phyloP scores from a whole-genome alignment of 2,797 vertebrate genomes.

The Tangara arthus region DNA sequence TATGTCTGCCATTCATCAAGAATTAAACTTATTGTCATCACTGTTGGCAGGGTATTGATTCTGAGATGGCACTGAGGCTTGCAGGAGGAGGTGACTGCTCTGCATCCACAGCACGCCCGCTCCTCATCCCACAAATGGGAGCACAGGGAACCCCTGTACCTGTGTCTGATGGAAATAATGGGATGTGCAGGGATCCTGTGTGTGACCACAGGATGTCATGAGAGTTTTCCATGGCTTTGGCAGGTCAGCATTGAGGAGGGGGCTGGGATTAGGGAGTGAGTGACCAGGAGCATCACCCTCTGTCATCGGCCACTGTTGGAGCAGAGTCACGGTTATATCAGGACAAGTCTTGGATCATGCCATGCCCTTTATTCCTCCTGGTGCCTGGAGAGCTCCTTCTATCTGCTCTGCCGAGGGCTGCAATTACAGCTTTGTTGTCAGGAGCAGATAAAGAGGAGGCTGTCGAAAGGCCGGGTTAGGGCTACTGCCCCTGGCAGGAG shows the following conservation, averaged over 20 bases:
- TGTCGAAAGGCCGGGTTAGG: background rate
- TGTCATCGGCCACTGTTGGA: accelerated
- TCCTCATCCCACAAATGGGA: background rate
- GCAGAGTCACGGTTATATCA: background rate
- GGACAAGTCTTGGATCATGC: background rate
- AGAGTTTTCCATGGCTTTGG: accelerated
- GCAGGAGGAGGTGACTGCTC: background rate
- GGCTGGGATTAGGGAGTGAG: background rate
- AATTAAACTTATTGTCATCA: background rate
- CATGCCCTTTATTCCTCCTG: accelerated
- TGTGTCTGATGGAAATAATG: accelerated
- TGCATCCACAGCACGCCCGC: accelerated
- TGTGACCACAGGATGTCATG: accelerated
- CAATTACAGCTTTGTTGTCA: slow-evolving; percentile 7
- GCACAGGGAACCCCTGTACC: accelerated
- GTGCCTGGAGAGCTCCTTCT: background rate
- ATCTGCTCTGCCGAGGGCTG: background rate
- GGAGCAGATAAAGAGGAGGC: background rate
- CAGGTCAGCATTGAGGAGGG: accelerated
- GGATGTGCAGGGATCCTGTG: accelerated
- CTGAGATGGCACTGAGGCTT: background rate
- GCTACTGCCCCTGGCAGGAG: background rate
- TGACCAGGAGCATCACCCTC: background rate
- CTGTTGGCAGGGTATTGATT: background rate
- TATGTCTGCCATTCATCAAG: slow-evolving; percentile 39